These are phyloP conservation scores for Agrochola lota DNA, from an alignment of 2,888 invertebrate genomes.

Conservation along the genomic window DNA sequence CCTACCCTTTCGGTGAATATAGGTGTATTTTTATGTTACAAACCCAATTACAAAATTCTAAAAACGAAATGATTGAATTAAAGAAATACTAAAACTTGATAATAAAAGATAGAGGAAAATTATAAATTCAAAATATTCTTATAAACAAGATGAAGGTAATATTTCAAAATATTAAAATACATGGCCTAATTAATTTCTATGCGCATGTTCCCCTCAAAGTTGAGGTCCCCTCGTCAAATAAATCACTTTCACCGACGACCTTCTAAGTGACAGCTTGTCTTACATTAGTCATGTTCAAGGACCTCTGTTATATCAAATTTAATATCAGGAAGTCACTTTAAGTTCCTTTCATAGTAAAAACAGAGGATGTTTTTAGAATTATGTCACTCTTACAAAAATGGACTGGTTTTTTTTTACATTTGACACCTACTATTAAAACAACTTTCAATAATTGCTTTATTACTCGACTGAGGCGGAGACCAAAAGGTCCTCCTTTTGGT, in stretches of 20 bases:
- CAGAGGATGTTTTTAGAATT: neutral
- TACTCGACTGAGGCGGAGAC: neutral
- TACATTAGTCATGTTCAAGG: constrained; percentile 56
- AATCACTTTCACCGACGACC: constrained; percentile 53
- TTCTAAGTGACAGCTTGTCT: constrained; percentile 52
- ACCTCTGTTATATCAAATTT: constrained; percentile 14
- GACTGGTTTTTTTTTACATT: too few species aligned
- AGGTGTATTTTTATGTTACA: too few species aligned
- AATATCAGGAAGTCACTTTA: constrained; percentile 8
- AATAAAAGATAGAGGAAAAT: neutral
- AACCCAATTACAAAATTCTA: neutral
- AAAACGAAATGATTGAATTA: neutral
- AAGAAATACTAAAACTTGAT: too few species aligned
- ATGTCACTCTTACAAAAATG: neutral
- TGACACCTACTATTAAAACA: neutral
- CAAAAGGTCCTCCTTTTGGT: too few species aligned
- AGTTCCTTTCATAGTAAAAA: neutral
- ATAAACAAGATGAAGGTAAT: neutral
- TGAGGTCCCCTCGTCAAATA: constrained; percentile 50
- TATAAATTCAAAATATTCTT: neutral
- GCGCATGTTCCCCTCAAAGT: constrained; percentile 35
- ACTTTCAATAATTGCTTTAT: neutral
- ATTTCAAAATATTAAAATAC: neutral
- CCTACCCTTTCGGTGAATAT: neutral
- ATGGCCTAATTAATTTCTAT: constrained; percentile 45